These are phyloP conservation scores for Australoheros facetus DNA, from an alignment of 2,797 vertebrate genomes.

Conservation along the genomic window DNA sequence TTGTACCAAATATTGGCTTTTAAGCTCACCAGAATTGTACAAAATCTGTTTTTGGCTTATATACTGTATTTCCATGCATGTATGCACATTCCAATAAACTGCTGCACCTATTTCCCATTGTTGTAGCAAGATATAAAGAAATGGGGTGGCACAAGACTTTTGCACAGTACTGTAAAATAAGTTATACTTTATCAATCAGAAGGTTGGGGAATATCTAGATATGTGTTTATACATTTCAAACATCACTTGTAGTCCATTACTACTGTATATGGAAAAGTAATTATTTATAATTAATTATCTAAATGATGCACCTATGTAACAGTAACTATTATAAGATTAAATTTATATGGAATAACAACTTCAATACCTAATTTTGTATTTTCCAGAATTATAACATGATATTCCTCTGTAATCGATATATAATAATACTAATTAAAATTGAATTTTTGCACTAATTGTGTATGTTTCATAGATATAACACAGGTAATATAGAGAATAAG, in stretches of 20 bases:
- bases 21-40: neutral
- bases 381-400: neutral
- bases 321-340: neutral
- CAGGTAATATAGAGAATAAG: neutral
- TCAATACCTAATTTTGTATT: neutral
- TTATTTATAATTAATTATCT: too few species aligned
- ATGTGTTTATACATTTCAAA: too few species aligned
- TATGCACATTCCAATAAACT: neutral
- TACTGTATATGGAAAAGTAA: too few species aligned
- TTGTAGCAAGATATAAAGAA: too few species aligned
- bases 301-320: too few species aligned
- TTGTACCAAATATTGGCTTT: neutral
- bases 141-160: too few species aligned
- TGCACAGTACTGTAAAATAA: neutral
- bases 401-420: neutral
- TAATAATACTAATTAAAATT: neutral
- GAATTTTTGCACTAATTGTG: neutral
- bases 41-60: neutral
- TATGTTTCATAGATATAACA: neutral
- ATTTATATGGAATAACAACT: neutral
- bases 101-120: neutral
- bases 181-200: neutral
- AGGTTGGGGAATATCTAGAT: neutral
- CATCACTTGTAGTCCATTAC: too few species aligned
- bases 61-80: neutral